Conservation (phyloP, 1,140 invertebrate species). For the Harlomillsia oculata region DNA sequence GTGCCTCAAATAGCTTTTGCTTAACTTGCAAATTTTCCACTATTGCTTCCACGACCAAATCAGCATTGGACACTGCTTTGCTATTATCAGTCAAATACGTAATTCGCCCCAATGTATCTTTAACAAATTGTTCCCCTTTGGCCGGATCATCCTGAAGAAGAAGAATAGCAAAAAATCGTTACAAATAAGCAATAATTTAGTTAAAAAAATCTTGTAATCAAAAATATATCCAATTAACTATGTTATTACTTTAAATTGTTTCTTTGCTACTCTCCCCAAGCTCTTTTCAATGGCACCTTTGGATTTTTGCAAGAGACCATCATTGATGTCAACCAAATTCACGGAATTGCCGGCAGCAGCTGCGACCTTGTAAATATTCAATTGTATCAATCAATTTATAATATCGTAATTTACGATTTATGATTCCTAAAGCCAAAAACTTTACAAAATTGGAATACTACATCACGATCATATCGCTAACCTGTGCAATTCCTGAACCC, state of each 20-base stretch:
- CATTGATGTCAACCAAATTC: conserved; percentile 60
- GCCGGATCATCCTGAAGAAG: conserved; percentile 48
- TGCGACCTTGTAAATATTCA: conserved; percentile 52
- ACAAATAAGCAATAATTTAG: neutral
- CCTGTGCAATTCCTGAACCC: conserved; percentile 70
- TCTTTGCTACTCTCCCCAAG: conserved; percentile 64
- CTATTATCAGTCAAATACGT: conserved; percentile 51
- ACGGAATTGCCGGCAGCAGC: conserved; percentile 67
- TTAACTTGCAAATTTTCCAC: conserved; percentile 74
- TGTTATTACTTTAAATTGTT: conserved; percentile 54
- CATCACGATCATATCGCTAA: no score
- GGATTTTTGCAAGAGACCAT: conserved; percentile 59
- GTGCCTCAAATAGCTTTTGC: conserved; percentile 59
- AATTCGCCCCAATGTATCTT: conserved; percentile 52
- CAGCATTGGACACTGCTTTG: conserved; percentile 53
- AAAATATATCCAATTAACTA: no score
- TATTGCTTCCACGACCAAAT: conserved; percentile 78
- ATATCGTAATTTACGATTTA: no score
- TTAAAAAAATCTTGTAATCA: no score
- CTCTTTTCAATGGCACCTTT: conserved; percentile 56
- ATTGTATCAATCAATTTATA: neutral
- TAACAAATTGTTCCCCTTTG: conserved; percentile 56
- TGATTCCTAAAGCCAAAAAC: no score
- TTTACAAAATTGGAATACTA: no score
- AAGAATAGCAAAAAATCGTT: no score